phyloP scores from a whole-genome alignment of 2,113 vertebrate species.

The Verasper variegatus region DNA sequence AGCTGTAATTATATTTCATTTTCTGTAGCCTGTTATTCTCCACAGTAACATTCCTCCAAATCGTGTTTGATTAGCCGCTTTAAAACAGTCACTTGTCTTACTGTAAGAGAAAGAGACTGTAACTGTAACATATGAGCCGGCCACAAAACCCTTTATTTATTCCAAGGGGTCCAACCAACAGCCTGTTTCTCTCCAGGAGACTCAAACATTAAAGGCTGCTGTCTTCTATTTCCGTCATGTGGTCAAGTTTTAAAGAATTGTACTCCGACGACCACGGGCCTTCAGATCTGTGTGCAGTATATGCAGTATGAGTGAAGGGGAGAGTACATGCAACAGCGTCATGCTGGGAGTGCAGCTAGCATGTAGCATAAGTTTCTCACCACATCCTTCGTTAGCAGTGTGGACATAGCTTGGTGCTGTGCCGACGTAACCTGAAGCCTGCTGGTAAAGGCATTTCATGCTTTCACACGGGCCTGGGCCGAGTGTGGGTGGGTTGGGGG shows the following conservation, averaged over 20 bases:
- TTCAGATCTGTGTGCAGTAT: not conserved
- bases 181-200: constrained; percentile 56
- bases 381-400: constrained; percentile 70
- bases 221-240: constrained; percentile 73
- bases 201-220: constrained; percentile 68
- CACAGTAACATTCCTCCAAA: constrained; percentile 44
- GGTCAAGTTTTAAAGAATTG: constrained; percentile 73
- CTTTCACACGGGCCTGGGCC: constrained; percentile 64
- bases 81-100: constrained; percentile 49
- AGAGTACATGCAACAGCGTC: constrained; percentile 29
- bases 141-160: constrained; percentile 71
- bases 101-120: not conserved
- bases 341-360: constrained; percentile 54
- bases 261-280: constrained; percentile 32
- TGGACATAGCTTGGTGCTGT: constrained; percentile 69
- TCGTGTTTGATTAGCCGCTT: constrained; percentile 61
- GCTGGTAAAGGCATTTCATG: constrained; percentile 72
- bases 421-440: constrained; percentile 78
- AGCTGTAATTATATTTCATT: constrained; percentile 51
- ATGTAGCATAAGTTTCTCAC: constrained; percentile 65
- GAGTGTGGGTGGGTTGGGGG: constrained; percentile 20
- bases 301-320: constrained; percentile 1
- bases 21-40: constrained; percentile 28
- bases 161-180: constrained; percentile 59
- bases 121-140: constrained; percentile 53